Evolutionary conservation across 2,113 vertebrate species (phyloP).

Genomic region (Prunella fulvescens): DNA sequence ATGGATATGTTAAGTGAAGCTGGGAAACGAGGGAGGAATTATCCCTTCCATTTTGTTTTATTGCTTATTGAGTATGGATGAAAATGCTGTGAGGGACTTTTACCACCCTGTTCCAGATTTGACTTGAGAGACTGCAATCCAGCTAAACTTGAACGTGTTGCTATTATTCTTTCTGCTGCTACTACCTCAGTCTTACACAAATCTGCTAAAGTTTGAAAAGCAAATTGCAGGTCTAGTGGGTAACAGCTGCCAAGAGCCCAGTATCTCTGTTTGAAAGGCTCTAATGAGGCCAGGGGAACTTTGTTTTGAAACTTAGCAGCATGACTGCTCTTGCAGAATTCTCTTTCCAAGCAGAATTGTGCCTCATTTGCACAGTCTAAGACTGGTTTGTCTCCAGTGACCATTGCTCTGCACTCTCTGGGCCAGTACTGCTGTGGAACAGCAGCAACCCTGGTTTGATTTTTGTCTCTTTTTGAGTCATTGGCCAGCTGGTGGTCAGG

Average conservation of each 20-base stretch:
- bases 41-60: neutral
- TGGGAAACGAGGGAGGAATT: neutral
- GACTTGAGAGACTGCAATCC: neutral
- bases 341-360: neutral
- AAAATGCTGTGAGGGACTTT: neutral
- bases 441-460: neutral
- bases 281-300: neutral
- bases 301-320: neutral
- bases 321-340: neutral
- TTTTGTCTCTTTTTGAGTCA: neutral
- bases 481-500: neutral
- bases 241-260: neutral
- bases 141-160: neutral
- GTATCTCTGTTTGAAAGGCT: neutral
- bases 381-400: neutral
- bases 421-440: neutral
- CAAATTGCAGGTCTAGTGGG: neutral
- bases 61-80: neutral
- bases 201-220: neutral
- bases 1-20: neutral
- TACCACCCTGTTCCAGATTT: neutral
- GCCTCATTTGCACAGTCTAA: neutral
- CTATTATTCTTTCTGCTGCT: neutral
- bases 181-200: neutral
- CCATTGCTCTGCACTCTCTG: neutral